phyloP scores from a whole-genome alignment of 2,888 invertebrate species.

The Sesamia inferens region DNA sequence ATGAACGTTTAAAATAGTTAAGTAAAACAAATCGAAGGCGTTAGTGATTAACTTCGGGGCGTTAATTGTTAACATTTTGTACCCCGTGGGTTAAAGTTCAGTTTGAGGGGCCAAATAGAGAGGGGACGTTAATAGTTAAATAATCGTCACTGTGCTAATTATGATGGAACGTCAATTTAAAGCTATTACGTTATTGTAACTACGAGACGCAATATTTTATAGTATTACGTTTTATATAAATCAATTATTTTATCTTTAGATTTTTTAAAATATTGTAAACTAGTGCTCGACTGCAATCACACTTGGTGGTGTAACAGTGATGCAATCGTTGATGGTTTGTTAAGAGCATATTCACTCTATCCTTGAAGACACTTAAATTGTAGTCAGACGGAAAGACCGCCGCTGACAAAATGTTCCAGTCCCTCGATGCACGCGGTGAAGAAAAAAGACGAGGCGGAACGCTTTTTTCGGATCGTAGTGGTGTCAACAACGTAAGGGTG shows the following conservation, averaged over 20 bases:
- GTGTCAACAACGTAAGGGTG: too few relatives aligned
- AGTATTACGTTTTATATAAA: not conserved
- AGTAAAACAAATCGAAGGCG: conserved; percentile 45
- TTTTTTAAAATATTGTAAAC: too few relatives aligned
- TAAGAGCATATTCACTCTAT: too few relatives aligned
- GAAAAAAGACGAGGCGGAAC: too few relatives aligned
- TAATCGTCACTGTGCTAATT: conserved; percentile 34
- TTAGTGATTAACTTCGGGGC: conserved; percentile 44
- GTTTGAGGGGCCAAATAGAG: conserved; percentile 15
- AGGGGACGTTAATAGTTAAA: conserved; percentile 36
- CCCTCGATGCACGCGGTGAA: too few relatives aligned
- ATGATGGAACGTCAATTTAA: conserved; percentile 12
- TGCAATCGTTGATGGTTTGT: too few relatives aligned
- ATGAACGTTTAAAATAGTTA: conserved; percentile 46
- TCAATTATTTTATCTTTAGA: not conserved
- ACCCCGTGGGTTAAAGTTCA: conserved; percentile 42
- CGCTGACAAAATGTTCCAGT: too few relatives aligned
- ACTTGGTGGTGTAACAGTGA: too few relatives aligned
- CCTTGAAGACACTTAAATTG: too few relatives aligned
- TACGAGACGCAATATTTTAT: not conserved
- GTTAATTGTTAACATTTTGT: conserved; percentile 53
- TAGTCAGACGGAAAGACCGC: too few relatives aligned
- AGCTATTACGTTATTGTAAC: not conserved
- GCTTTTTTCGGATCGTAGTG: too few relatives aligned
- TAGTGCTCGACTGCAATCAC: too few relatives aligned